Evolutionary conservation across 2,888 invertebrate species (phyloP), one percentile per base, ranked within the genome.

Genomic region (Ctena decussata): DNA sequence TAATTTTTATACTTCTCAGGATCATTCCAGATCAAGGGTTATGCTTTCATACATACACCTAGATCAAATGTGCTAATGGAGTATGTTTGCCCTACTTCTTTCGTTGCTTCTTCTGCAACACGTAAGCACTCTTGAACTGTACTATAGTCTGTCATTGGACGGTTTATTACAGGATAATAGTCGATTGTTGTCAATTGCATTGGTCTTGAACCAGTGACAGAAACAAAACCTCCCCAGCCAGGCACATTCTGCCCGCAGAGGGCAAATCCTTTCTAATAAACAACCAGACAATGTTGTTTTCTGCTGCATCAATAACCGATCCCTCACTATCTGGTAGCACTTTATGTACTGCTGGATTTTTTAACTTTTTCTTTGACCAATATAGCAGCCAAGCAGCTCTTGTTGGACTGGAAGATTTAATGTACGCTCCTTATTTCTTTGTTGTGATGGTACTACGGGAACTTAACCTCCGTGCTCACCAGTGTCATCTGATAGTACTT

Each of bases 31-130:
- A 86, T 76, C n/a, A 91, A 32, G 8, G 90, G 90, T 44, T 76
- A 85, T 24, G 91, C 89, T 71, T 88, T 88, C 88, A 90, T 91
- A 65, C 90, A 87, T 32, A 91, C 87, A 0, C 89, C 89, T 15
- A 90, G 27, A 30, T 60, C 60, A 21, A 60, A 60, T 1, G 60
- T 60, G 3, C 27, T 60, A 6, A 60, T 30, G 8, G 76, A 72
- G 57, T 86, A 90, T 35, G 53, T 0, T 44, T 90, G 91, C 1
- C 83, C 82, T 65, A 87, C 86, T 81, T 89, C 88, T n/a, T 41
- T 53, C 18, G 83, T 71, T 18, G 71, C 89, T 27, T 84, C 73
- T 65, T 85, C 86, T 8, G 89, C 76, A 44, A 74, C 77, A 21
- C 80, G 27, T 15, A 87, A 44, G 32, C 87, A 87, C 65, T 89